Conservation (phyloP, 1,140 invertebrate species). For the Drosophila biarmipes region DNA sequence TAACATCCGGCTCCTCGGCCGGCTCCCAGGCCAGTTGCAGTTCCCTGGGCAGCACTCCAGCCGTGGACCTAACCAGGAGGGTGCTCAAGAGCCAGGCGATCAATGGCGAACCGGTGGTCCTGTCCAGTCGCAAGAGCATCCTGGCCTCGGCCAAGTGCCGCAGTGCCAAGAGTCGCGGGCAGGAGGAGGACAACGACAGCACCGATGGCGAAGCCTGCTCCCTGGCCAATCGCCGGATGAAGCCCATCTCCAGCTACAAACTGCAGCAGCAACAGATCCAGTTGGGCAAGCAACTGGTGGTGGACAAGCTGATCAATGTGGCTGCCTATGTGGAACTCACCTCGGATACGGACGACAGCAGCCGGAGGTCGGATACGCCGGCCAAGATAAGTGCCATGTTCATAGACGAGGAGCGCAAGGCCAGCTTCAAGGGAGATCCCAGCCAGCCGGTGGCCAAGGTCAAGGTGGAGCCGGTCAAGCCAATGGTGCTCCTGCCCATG, state of each 20-base stretch:
- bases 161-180: constrained; percentile 86
- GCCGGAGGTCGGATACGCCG: constrained; percentile 78
- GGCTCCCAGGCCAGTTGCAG: constrained; percentile 89
- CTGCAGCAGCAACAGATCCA: constrained; percentile 49
- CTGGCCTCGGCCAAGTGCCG: constrained; percentile 93
- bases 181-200: constrained; percentile 80
- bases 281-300: constrained; percentile 60
- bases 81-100: constrained; percentile 87
- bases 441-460: constrained; percentile 43
- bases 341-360: constrained; percentile 83
- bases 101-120: constrained; percentile 86
- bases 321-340: constrained; percentile 83
- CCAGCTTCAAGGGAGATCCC: constrained; percentile 82
- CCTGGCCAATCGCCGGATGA: constrained; percentile 65
- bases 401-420: constrained; percentile 84
- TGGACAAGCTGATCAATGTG: constrained; percentile 84
- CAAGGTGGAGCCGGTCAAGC: constrained; percentile 53
- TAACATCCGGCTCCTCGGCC: constrained; percentile 86
- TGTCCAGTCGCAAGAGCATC: constrained; percentile 93
- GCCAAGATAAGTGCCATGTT: constrained; percentile 84
- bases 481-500: constrained; percentile 22
- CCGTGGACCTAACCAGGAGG: constrained; percentile 86
- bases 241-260: constrained; percentile 78
- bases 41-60: constrained; percentile 87
- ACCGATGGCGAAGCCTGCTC: constrained; percentile 81